Evolutionary conservation across 2,113 vertebrate genomes (phyloP).

Genomic region (Neotoma lepida): DNA sequence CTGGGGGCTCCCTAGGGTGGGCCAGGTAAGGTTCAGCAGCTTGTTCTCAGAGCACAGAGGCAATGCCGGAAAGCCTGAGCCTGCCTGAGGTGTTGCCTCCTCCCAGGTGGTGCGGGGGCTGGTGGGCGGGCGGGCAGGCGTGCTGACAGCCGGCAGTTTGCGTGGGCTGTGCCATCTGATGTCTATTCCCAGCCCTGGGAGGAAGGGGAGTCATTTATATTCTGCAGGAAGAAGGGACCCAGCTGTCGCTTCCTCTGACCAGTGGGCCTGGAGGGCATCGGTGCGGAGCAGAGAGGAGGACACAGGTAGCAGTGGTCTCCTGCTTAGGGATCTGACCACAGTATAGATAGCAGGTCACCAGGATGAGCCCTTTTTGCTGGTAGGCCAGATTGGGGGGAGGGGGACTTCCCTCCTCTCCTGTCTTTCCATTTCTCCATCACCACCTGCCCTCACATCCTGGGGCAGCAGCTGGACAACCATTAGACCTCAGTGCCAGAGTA

Average conservation of each 20-base stretch:
- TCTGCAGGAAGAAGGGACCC: conserved; percentile 64
- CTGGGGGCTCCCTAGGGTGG: background rate
- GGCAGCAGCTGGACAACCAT: conserved; percentile 71
- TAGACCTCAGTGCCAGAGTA: conserved; percentile 53
- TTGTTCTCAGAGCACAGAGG: conserved; percentile 35
- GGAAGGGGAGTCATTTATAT: conserved; percentile 78
- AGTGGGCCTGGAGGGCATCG: conserved; percentile 6
- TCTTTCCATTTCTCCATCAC: conserved; percentile 16
- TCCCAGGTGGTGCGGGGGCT: conserved; percentile 79
- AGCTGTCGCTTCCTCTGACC: conserved; percentile 70
- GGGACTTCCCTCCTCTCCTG: background rate
- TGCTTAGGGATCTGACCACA: background rate
- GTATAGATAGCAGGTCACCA: background rate
- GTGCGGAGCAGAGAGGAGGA: conserved; percentile 1
- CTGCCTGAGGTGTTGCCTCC: conserved; percentile 74
- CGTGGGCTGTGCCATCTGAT: conserved; percentile 81
- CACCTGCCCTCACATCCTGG: conserved; percentile 70
- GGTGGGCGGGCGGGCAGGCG: conserved; percentile 63
- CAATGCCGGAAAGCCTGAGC: conserved; percentile 13
- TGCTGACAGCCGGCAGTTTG: conserved; percentile 80
- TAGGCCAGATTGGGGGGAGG: background rate
- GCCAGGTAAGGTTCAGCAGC: background rate
- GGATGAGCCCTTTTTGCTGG: conserved; percentile 47
- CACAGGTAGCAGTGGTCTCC: background rate
- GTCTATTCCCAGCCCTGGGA: conserved; percentile 80